phyloP scores from a whole-genome alignment of 2,113 vertebrate species.

The Megaceryle maxima region DNA sequence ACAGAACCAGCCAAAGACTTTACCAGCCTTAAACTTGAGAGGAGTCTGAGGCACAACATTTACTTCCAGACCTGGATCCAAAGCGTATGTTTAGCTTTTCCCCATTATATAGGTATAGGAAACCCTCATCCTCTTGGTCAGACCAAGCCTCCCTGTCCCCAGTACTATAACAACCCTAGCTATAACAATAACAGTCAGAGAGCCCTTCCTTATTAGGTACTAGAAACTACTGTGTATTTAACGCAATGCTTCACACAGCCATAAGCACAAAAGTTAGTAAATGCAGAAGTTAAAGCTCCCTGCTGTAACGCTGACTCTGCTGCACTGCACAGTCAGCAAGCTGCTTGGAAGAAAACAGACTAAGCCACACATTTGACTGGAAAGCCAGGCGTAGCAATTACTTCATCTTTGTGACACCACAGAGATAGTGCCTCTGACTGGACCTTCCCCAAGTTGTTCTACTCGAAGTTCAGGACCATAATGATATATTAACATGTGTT shows the following conservation, averaged over 20 bases:
- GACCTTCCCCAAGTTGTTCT: neutral
- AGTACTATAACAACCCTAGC: constrained; percentile 41
- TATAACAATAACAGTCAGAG: constrained; percentile 63
- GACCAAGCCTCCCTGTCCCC: constrained; percentile 19
- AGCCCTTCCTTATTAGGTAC: constrained; percentile 62
- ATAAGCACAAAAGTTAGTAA: constrained; percentile 41
- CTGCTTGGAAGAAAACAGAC: neutral
- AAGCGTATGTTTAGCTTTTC: constrained; percentile 16
- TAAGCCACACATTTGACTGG: neutral
- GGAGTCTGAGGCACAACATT: constrained; percentile 14
- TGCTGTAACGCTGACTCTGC: neutral
- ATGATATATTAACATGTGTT: neutral
- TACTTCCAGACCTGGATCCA: constrained; percentile 1
- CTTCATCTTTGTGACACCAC: neutral
- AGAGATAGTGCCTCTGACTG: neutral
- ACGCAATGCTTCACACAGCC: neutral
- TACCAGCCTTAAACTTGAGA: constrained; percentile 7
- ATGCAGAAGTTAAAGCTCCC: constrained; percentile 8
- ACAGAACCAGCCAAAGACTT: constrained; percentile 19
- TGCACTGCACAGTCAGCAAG: neutral
- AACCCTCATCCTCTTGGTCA: neutral
- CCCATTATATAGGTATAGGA: constrained; percentile 14
- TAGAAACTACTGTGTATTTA: constrained; percentile 56
- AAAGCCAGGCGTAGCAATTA: neutral
- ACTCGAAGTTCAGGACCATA: neutral